Evolutionary conservation across 2,797 vertebrate species (phyloP), one percentile per base, ranked within the genome.

Genomic region (Agapornis canus): DNA sequence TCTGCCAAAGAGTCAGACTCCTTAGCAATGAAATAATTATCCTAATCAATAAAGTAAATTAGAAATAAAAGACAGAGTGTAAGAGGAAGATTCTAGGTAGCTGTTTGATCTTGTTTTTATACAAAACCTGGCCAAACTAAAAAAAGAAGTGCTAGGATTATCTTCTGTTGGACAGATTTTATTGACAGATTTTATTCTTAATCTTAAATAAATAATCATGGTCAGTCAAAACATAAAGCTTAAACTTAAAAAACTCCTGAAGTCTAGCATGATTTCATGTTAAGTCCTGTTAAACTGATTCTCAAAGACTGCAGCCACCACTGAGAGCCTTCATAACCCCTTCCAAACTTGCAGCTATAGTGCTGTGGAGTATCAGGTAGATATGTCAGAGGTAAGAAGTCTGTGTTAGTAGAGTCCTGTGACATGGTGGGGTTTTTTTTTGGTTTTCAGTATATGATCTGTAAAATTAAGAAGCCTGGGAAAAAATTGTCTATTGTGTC

Each of bases 11-110:
- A 95, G 82, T 82, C 64, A 85, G 70, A 73, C 16, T 89, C 82
- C 86, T 89, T 76, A 94, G 76, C 51, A 64, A 47, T 49, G 42
- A 77, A 90, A 92, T 88, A 94, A 94, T 92, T 95, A 85, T 82
- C 59, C 17, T 93, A 72, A 97, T 91, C 83, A 92, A 96, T 90
- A 92, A 54, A 95, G 73, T 92, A 91, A 92, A 84, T 82, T 82
- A 76, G 20, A 60, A 82, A 48, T 69, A 75, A 69, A 86, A 39
- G 27, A 39, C 22, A 47, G 21, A 75, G 47, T 92, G 57, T 27
- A 32, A 93, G 32, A 77, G 27, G 54, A 93, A 76, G 59, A 78
- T 52, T 79, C 40, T 42, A 70, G n/a, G 17, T 77, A 56, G 5
- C 77, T 35, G 11, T 51, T 94, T 94, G 68, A 51, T 80, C 27